These are phyloP conservation scores for Oenanthe oenanthe DNA, from an alignment of 2,113 vertebrate species.

Conservation along the genomic window DNA sequence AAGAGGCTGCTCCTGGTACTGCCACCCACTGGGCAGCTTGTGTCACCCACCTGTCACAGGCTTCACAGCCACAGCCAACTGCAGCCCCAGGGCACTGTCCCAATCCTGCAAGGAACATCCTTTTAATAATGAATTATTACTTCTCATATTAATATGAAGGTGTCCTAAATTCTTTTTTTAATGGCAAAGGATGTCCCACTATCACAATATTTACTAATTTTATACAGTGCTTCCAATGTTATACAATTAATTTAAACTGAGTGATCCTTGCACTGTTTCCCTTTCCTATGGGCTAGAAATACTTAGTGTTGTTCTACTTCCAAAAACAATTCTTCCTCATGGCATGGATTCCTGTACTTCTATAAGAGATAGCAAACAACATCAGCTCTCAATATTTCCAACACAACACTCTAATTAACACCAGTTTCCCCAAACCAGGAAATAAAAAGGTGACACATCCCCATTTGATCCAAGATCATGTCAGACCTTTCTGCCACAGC, in stretches of 20 bases:
- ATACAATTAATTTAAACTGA: not conserved
- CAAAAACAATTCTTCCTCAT: not conserved
- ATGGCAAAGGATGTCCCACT: not conserved
- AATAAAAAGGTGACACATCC: not conserved
- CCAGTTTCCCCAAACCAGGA: not conserved
- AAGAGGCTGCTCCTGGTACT: not conserved
- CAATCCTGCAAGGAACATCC: accelerated
- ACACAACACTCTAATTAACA: not conserved
- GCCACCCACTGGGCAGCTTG: not conserved
- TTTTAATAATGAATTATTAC: not conserved
- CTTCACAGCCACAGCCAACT: not conserved
- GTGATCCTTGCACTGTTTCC: not conserved
- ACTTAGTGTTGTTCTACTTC: not conserved
- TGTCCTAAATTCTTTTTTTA: not conserved
- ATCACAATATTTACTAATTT: not conserved
- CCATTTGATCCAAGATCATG: accelerated
- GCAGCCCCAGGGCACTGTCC: accelerated
- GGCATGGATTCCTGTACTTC: not conserved
- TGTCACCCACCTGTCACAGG: not conserved
- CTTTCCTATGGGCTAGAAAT: not conserved
- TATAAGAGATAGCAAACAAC: not conserved
- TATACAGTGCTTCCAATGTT: not conserved
- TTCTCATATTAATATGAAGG: not conserved
- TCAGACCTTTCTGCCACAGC: not conserved
- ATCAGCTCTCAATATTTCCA: not conserved